These are phyloP conservation scores for Argyrosomus regius DNA, from an alignment of 2,797 vertebrate species.

Conservation along the genomic window DNA sequence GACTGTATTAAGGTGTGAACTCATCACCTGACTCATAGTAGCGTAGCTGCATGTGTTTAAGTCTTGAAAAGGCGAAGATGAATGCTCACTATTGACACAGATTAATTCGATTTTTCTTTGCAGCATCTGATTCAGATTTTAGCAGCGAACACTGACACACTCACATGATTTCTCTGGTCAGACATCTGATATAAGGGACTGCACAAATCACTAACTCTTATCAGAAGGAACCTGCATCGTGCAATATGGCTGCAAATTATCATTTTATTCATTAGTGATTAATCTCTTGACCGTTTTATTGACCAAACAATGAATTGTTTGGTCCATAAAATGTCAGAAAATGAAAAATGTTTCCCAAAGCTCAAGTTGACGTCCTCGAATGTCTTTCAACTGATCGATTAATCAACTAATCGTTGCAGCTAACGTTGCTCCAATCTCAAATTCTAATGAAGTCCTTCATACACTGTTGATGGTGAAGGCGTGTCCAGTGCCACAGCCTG, in stretches of 20 bases:
- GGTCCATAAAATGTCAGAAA: too few relatives aligned
- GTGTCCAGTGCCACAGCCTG: neutral
- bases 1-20: conserved; percentile 79
- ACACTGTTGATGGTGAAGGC: neutral
- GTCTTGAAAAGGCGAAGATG: neutral
- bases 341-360: too few relatives aligned
- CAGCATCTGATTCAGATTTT: neutral
- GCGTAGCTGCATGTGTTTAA: neutral
- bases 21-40: neutral
- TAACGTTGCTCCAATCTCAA: neutral
- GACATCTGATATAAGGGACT: neutral
- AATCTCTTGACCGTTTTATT: too few relatives aligned
- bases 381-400: too few relatives aligned
- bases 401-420: too few relatives aligned
- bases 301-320: too few relatives aligned
- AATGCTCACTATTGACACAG: neutral
- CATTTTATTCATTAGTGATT: too few relatives aligned
- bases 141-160: neutral
- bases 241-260: too few relatives aligned
- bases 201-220: neutral
- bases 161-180: neutral
- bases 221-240: neutral
- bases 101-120: neutral
- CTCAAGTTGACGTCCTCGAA: too few relatives aligned
- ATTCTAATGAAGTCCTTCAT: neutral